Base-by-base conservation (phyloP, 1,140 invertebrate genomes). In the Cardiocondyla obscurior region DNA sequence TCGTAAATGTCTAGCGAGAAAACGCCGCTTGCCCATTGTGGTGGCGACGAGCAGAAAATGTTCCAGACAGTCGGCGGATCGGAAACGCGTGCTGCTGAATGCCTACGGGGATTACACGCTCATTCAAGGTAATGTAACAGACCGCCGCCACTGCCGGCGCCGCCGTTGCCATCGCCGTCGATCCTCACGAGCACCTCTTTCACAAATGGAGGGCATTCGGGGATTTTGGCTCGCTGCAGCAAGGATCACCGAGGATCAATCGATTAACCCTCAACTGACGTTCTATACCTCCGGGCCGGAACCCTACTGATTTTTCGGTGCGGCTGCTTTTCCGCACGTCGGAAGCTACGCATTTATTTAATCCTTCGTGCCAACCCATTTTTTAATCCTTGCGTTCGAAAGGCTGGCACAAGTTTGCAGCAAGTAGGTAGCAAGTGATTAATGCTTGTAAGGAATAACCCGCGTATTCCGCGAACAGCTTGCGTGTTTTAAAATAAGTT, bases 41-140 rank as follows among this genome's bases (percentile, higher is more conserved):
- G 14, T 4, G 0, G 6, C n/a, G 25, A 44, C 60, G 85, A 85
- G 77, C 10, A 76, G 42, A 76, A 12, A 67, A 69, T 79, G 39
- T 79, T 14, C 22, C 30, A n/a, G 62, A 77, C 19, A 65, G 28
- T 42, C 44, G 51, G 44, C 46, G 67, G 74, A 81, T 77, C 49
- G 62, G 70, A 67, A 90, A 89, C 90, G 88, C 89, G 89, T 88
- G 89, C 88, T 88, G 77, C 49, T 90, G 81, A 90, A 90, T 90
- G 73, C 79, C 53, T 60, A 25, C 28, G 8, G 65, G 85, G 89
- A 90, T 90, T 90, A 90, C 73, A 36, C 28, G 83, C 33, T 79
- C 46, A 79, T 79, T 79, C 74, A 79, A 42, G 8, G 46, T 22
- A 53, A 14, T 39, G 73, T 16, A 65, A 77, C 60, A 65, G 30